Evolutionary conservation across 1,140 invertebrate genomes (phyloP), one percentile per base, ranked within the genome.

Genomic region (Cecropterus lyciades): DNA sequence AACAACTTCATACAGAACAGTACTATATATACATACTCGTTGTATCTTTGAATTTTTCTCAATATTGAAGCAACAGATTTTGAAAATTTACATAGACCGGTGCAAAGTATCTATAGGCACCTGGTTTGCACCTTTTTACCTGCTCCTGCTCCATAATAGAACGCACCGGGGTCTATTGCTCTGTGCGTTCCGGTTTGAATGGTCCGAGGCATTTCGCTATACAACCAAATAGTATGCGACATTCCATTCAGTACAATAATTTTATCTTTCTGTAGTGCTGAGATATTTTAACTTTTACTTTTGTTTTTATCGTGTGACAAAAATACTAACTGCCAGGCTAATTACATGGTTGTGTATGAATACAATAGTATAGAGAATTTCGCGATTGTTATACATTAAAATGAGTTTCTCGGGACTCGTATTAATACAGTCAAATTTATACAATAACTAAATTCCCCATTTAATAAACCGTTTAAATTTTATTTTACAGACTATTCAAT

Each of bases 61-160:
- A 33, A 33, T 8, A 10, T 4, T 4, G 30, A 33, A 40, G 1
- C n/a, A 59, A 30, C 27, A 46, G 2, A 27, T 59, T 46, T 46
- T 11, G 13, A 10, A 14, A 17, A 6, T 11, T 17, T 15, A 53
- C 15, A 17, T 17, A 40, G 15, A n/a, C 14, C 30, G 14, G 51
- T 40, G 15, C 16, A 17, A 45, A 9, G 17, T 43, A 27, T 24
- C 46, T 49, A 11, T 20, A 24, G 37, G 3, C 55, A 45, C 37
- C 40, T 57, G 55, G 40, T 20, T 30, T 46, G 55, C 55, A 57
- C 55, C 55, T 46, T 57, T 57, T 57, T 57, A 57, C 55, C 55
- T 45, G 55, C 27, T 46, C 20, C 20, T 20, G 5, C 55, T 16
- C n/a, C n/a, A 46, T 57, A 57, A 57, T 57, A 57, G 55, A 57